A percentile compares a stretch with the other conserved stretches of the same genome.
Evolutionary conservation across 2,888 invertebrate genomes (phyloP).

Genomic region (Nephrotoma guestfalica): DNA sequence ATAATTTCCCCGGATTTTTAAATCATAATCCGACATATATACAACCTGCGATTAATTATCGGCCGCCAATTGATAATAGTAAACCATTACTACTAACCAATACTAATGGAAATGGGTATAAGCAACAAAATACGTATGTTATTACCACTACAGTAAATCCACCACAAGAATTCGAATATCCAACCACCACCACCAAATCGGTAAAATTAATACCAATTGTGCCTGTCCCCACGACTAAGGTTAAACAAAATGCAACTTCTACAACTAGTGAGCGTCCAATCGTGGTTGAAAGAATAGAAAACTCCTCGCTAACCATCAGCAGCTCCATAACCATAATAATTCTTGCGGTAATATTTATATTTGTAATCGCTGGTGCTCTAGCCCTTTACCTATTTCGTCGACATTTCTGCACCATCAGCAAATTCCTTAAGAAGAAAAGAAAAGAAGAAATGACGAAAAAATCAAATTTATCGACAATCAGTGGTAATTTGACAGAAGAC

Average conservation of each 20-base stretch:
- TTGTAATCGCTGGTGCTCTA: slow-evolving; percentile 35
- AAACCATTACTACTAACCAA: slow-evolving; percentile 18
- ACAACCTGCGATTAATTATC: slow-evolving; percentile 25
- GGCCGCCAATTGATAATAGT: slow-evolving; percentile 20
- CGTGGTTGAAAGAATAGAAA: slow-evolving; percentile 15
- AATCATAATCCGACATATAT: slow-evolving; percentile 20
- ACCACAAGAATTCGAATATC: neutral
- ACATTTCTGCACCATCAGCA: slow-evolving; percentile 51
- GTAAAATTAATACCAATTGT: neutral
- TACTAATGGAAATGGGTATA: slow-evolving; percentile 15
- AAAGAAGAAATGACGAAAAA: slow-evolving; percentile 61
- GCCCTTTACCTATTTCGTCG: slow-evolving; percentile 38
- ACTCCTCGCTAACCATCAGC: neutral
- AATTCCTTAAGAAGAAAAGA: slow-evolving; percentile 35
- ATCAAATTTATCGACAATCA: slow-evolving; percentile 29
- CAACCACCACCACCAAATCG: neutral
- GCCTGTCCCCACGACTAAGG: neutral
- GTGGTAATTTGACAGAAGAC: slow-evolving; percentile 25
- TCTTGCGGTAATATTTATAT: slow-evolving; percentile 47
- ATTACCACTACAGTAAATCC: neutral
- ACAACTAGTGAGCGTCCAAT: neutral
- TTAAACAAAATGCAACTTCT: slow-evolving; percentile 7
- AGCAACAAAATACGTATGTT: neutral
- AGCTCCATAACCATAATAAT: slow-evolving; percentile 48
- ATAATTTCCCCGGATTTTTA: neutral